phyloP scores from a whole-genome alignment of 1,140 invertebrate genomes.

The Drosophila orena region DNA sequence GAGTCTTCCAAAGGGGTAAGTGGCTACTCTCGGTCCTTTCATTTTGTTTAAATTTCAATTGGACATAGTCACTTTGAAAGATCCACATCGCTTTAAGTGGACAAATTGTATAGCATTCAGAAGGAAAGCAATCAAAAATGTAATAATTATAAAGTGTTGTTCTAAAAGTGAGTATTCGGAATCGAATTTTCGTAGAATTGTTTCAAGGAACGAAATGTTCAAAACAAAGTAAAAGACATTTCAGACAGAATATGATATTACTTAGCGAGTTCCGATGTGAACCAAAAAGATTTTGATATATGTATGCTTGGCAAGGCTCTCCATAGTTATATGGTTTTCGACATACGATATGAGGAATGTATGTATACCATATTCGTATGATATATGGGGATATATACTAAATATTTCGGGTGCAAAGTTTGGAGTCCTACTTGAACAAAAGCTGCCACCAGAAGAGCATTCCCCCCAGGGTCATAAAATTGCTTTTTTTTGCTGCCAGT shows the following conservation, averaged over 20 bases:
- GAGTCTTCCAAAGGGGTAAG: conserved; percentile 74
- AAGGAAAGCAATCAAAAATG: too few species aligned
- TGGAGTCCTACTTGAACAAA: conserved; percentile 11
- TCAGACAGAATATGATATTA: background rate
- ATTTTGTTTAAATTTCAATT: too few species aligned
- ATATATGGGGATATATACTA: too few species aligned
- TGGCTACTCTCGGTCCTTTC: too few species aligned
- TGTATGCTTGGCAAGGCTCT: background rate
- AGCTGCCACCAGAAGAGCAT: conserved; percentile 3
- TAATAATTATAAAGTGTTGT: too few species aligned
- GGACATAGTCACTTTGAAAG: too few species aligned
- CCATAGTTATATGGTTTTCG: conserved; percentile 4
- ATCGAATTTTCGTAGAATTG: too few species aligned
- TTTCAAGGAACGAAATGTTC: background rate
- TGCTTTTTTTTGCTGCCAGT: conserved; percentile 7
- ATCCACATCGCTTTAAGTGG: too few species aligned
- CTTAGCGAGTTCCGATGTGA: background rate
- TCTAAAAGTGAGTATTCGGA: too few species aligned
- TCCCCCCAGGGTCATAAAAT: conserved; percentile 16
- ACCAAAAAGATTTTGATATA: background rate
- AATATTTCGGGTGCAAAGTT: background rate
- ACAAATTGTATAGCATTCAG: too few species aligned
- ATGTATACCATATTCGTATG: too few species aligned
- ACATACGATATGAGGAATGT: too few species aligned
- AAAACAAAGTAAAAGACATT: background rate